A percentile compares a stretch with the other conserved stretches of the same genome.
phyloP scores from a whole-genome alignment of 2,113 vertebrate genomes.

The Clinocottus analis region DNA sequence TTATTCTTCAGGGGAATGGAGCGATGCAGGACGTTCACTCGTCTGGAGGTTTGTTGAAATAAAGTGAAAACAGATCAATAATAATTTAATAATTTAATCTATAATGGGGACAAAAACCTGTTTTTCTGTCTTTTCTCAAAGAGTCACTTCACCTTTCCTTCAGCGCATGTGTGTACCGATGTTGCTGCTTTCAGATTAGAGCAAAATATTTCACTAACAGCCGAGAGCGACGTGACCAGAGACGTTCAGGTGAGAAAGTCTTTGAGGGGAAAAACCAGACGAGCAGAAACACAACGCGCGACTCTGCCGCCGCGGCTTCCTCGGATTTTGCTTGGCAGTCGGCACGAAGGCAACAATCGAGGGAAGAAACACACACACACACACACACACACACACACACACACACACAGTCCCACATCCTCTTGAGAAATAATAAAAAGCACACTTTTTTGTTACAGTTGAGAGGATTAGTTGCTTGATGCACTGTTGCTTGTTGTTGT shows the following conservation, averaged over 20 bases:
- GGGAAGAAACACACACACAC: slow-evolving; percentile 6
- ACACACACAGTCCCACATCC: slow-evolving; percentile 27
- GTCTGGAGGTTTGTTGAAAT: slow-evolving; percentile 19
- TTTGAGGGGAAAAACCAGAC: too few species aligned
- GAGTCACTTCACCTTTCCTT: not conserved
- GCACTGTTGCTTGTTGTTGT: not conserved
- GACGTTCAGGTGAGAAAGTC: too few species aligned
- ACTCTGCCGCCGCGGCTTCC: slow-evolving; percentile 26
- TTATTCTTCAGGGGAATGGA: slow-evolving; percentile 57
- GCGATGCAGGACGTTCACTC: slow-evolving; percentile 37
- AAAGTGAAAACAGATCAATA: slow-evolving; percentile 5
- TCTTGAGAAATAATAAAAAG: slow-evolving; percentile 13
- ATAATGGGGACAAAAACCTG: not conserved
- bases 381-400: slow-evolving; percentile 20
- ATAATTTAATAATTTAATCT: not conserved
- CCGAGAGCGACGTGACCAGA: too few species aligned
- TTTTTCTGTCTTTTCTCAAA: slow-evolving; percentile 6
- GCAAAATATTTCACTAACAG: not conserved
- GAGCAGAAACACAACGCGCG: not conserved
- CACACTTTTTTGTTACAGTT: slow-evolving; percentile 7
- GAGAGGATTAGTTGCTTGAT: slow-evolving; percentile 40
- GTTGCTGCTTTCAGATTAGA: too few species aligned
- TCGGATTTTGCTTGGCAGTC: slow-evolving; percentile 69
- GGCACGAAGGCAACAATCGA: slow-evolving; percentile 70
- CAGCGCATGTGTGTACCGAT: not conserved